These are phyloP conservation scores for Eulacestoma nigropectus DNA, from an alignment of 2,113 vertebrate species.

Conservation along the genomic window DNA sequence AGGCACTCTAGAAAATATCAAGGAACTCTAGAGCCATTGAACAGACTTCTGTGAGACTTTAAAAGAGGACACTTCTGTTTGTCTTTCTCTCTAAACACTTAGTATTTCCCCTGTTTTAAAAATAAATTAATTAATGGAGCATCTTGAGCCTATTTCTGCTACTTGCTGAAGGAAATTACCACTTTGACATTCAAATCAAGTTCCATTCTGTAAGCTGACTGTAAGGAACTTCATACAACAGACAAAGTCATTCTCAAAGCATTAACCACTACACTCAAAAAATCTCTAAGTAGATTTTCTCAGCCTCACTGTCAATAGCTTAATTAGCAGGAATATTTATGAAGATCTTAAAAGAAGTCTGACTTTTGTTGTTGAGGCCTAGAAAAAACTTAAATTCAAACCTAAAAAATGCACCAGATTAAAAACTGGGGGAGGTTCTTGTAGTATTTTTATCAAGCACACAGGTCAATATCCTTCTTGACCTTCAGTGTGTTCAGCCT, in stretches of 20 bases:
- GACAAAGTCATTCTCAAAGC: neutral
- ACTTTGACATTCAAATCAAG: neutral
- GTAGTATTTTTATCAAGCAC: neutral
- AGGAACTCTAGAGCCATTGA: neutral
- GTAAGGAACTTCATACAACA: neutral
- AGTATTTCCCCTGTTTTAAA: neutral
- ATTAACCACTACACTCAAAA: neutral
- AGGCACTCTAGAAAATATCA: neutral
- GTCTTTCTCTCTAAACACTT: neutral
- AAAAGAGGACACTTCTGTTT: neutral
- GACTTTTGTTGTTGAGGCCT: neutral
- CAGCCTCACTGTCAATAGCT: neutral
- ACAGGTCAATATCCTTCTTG: neutral
- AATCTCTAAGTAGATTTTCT: neutral
- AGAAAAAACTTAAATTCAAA: neutral
- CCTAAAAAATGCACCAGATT: neutral
- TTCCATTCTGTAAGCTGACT: neutral
- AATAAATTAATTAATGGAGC: neutral
- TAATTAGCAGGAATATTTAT: neutral
- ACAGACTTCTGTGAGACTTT: neutral
- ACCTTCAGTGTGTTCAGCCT: neutral
- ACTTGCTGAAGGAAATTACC: neutral
- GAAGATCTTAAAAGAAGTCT: neutral
- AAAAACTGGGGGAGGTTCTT: neutral
- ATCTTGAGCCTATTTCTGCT: neutral